Evolutionary conservation across 2,888 invertebrate species (phyloP).

Genomic region (Amorpha juglandis): DNA sequence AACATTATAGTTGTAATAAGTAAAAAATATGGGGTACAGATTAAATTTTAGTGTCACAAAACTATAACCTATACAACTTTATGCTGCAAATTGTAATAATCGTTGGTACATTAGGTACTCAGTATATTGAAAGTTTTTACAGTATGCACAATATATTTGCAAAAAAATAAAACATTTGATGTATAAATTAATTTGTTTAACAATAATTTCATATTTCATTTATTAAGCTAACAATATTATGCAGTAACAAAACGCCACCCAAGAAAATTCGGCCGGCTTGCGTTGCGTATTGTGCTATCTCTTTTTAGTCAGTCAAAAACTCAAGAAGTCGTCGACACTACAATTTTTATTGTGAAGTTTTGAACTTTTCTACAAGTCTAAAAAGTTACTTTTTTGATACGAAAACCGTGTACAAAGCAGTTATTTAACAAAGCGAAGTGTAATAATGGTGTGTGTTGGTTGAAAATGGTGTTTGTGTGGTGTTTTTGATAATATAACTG

Average conservation of each 20-base stretch:
- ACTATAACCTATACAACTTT: no score
- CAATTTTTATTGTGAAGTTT: constrained; percentile 58
- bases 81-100: no score
- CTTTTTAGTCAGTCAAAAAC: constrained; percentile 61
- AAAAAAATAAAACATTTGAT: no score
- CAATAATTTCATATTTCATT: no score
- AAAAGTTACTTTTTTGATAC: constrained; percentile 53
- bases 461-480: constrained; percentile 31
- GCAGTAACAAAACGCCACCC: constrained; percentile 26
- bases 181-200: no score
- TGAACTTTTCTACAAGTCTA: constrained; percentile 56
- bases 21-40: no score
- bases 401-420: constrained; percentile 41
- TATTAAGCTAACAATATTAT: background rate
- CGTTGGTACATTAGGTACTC: no score
- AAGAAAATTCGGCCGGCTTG: constrained; percentile 40
- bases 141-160: no score
- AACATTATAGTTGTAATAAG: no score
- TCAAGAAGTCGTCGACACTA: constrained; percentile 67
- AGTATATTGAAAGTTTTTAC: no score
- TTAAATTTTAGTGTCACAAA: no score
- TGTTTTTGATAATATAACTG: constrained; percentile 69
- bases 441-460: constrained; percentile 34
- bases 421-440: constrained; percentile 38
- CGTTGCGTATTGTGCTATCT: constrained; percentile 48